These are phyloP conservation scores for Rana temporaria DNA, from an alignment of 2,113 vertebrate species.

Conservation along the genomic window DNA sequence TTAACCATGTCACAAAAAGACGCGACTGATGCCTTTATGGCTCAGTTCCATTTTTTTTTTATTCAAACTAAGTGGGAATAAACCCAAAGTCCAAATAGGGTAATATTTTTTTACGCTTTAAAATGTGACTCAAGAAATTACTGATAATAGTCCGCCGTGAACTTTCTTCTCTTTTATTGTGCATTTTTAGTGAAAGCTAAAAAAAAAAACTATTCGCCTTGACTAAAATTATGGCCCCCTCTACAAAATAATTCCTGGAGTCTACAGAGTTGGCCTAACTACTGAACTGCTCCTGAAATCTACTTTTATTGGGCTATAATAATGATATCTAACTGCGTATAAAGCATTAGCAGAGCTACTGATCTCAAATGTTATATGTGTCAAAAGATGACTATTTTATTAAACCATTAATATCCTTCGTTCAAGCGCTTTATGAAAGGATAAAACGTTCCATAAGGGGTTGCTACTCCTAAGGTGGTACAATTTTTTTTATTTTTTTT, in stretches of 20 bases:
- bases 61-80: too few species aligned
- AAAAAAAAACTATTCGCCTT: slow-evolving; percentile 10
- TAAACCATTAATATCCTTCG: slow-evolving; percentile 52
- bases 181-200: slow-evolving; percentile 27
- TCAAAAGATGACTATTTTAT: slow-evolving; percentile 56
- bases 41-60: too few species aligned
- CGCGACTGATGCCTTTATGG: too few species aligned
- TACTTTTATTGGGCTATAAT: slow-evolving; percentile 54
- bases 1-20: too few species aligned
- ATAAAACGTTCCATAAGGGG: slow-evolving; percentile 38
- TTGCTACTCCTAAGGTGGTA: slow-evolving; percentile 3
- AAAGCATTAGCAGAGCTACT: slow-evolving; percentile 50
- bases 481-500: too few species aligned
- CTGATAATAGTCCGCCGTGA: background rate
- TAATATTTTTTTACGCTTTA: background rate
- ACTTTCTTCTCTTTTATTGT: slow-evolving; percentile 14
- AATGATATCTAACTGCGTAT: slow-evolving; percentile 54
- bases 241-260: slow-evolving; percentile 36
- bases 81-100: background rate
- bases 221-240: slow-evolving; percentile 35
- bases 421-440: slow-evolving; percentile 40
- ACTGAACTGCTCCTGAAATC: slow-evolving; percentile 24
- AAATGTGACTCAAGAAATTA: slow-evolving; percentile 11
- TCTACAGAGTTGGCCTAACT: slow-evolving; percentile 37
- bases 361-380: slow-evolving; percentile 51